These are phyloP conservation scores for Cepaea nemoralis DNA, from an alignment of 1,140 invertebrate genomes.

Conservation along the genomic window DNA sequence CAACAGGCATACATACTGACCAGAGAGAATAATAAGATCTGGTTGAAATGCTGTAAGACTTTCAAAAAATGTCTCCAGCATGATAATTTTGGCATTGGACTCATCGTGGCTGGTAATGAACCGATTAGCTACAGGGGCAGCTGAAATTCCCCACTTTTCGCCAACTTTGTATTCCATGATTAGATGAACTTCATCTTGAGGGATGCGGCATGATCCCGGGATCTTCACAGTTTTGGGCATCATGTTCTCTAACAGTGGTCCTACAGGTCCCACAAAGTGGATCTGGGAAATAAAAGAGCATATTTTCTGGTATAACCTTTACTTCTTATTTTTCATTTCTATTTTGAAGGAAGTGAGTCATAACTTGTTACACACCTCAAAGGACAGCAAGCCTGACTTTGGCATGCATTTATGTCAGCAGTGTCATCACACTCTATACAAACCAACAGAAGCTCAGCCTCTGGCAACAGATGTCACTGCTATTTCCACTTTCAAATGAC, in stretches of 20 bases:
- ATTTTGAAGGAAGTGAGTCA: too few relatives aligned
- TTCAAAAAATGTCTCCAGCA: slow-evolving; percentile 72
- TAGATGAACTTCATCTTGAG: slow-evolving; percentile 73
- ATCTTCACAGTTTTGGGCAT: slow-evolving; percentile 68
- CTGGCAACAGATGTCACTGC: too few relatives aligned
- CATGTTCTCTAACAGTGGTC: slow-evolving; percentile 69
- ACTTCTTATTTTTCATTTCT: too few relatives aligned
- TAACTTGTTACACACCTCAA: too few relatives aligned
- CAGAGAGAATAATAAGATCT: slow-evolving; percentile 71
- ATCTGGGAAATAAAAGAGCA: too few relatives aligned
- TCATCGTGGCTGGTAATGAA: slow-evolving; percentile 74
- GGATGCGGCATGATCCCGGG: slow-evolving; percentile 60
- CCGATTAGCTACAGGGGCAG: slow-evolving; percentile 70
- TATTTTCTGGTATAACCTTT: too few relatives aligned
- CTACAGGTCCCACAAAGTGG: slow-evolving; percentile 73
- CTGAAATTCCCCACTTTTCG: slow-evolving; percentile 68
- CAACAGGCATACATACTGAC: background rate
- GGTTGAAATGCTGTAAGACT: slow-evolving; percentile 64
- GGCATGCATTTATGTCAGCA: too few relatives aligned
- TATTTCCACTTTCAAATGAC: too few relatives aligned
- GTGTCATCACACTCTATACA: too few relatives aligned
- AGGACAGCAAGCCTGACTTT: too few relatives aligned
- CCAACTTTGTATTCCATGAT: slow-evolving; percentile 73
- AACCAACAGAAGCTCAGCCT: too few relatives aligned
- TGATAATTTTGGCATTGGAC: slow-evolving; percentile 66